Evolutionary conservation across 2,888 invertebrate species (phyloP).

Genomic region (Cheilosia vernalis): DNA sequence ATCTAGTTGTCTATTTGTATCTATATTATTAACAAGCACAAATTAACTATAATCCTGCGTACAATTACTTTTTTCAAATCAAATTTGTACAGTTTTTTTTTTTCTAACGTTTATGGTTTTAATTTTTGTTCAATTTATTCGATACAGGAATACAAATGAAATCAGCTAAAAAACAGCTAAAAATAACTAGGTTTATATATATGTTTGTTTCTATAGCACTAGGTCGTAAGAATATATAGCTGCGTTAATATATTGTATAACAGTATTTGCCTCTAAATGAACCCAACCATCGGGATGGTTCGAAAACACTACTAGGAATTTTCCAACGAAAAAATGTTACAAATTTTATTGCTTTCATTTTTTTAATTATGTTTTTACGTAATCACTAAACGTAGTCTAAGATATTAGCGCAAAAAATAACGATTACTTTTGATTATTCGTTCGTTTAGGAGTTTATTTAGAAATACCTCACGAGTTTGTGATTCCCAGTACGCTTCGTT

Average conservation of each 20-base stretch:
- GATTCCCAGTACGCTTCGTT: conserved; percentile 97
- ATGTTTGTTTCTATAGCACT: conserved; percentile 70
- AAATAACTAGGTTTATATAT: conserved; percentile 25
- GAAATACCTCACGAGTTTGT: conserved; percentile 95
- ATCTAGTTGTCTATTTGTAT: conserved; percentile 23
- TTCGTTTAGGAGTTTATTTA: conserved; percentile 67
- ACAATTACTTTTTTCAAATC: conserved; percentile 28
- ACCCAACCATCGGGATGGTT: conserved; percentile 51
- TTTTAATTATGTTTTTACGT: conserved; percentile 45
- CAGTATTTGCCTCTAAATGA: conserved; percentile 58
- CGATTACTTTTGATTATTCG: conserved; percentile 74
- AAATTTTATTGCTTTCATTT: conserved; percentile 34
- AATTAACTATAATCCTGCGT: conserved; percentile 32
- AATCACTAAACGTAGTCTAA: conserved; percentile 75
- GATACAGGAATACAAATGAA: conserved; percentile 1
- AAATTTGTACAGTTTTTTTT: conserved; percentile 32
- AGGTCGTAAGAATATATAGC: conserved; percentile 53
- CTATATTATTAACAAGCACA: conserved; percentile 44
- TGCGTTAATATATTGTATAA: conserved; percentile 54
- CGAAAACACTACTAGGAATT: conserved; percentile 64
- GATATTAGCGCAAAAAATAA: conserved; percentile 74
- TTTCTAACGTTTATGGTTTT: conserved; percentile 15
- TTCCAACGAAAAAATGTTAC: conserved; percentile 41
- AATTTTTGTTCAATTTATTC: conserved; percentile 9
- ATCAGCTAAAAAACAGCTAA: conserved; percentile 23